Base-by-base conservation (phyloP, 2,888 invertebrate genomes). In the Eilema depressum region DNA sequence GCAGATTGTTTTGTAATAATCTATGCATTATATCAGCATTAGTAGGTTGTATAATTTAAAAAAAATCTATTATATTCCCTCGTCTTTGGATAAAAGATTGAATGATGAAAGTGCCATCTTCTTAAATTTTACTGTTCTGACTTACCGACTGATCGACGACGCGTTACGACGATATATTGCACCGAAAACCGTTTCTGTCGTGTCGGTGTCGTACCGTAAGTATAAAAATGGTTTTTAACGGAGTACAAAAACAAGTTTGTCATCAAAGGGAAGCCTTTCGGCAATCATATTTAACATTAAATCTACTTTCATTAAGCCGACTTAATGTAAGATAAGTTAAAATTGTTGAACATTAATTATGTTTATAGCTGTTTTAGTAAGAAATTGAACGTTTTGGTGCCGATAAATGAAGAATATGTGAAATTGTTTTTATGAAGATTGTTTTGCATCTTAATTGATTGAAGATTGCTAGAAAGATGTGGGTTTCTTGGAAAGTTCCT, bases 281-380 rank as follows among this genome's bases (percentile, higher is more conserved):
- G 77, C 82, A 82, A 85, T 83, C 83, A 83, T 73, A 57, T 70
- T 72, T 37, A 76, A 74, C 81, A 80, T 84, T 78, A 83, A 83
- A 69, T 75, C 74, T 63, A 73, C 68, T 83, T 80, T 83, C 79
- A 85, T 85, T 86, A 84, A 82, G 73, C 70, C 60, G 80, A 83
- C 78, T 83, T 73, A 76, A 73, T 62, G 30, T 66, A 63, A 74
- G 71, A 70, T 78, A 83, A 81, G 84, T 85, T 81, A 83, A 66
- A 84, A 83, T 78, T 69, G 78, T 80, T 75, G 74, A 67, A 66
- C 77, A 83, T 84, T 78, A 78, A 81, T 83, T 77, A 73, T 77
- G 74, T 81, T 82, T 78, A 85, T 81, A 75, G 59, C 70, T 79
- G 78, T 75, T 78, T 61, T 79, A 79, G 79, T 78, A 74, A 75